Evolutionary conservation across 1,140 invertebrate genomes (phyloP).

Genomic region (Galleria mellonella): DNA sequence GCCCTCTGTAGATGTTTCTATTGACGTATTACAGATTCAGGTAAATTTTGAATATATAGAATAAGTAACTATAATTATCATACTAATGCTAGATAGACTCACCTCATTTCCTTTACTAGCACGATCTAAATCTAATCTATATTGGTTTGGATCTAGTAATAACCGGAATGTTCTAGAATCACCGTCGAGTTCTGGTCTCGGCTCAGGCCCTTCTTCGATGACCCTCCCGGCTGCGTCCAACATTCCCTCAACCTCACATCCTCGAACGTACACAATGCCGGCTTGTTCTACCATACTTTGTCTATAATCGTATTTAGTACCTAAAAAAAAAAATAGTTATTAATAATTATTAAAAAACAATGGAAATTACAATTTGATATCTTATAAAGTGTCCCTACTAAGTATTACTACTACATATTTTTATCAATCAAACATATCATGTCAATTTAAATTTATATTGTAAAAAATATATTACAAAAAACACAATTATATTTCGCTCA

Average conservation of each 20-base stretch:
- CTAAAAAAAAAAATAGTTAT: constrained; percentile 47
- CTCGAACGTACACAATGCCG: constrained; percentile 92
- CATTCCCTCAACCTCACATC: constrained; percentile 99
- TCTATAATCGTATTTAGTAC: constrained; percentile 87
- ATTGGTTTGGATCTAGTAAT: constrained; percentile 97
- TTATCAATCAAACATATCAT: too few relatives aligned
- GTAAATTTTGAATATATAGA: too few relatives aligned
- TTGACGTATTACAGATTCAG: neutral
- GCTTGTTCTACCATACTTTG: constrained; percentile 92
- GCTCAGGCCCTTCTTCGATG: constrained; percentile 97
- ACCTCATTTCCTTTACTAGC: constrained; percentile 83
- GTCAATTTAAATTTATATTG: too few relatives aligned
- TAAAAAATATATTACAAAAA: too few relatives aligned
- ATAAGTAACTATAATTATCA: too few relatives aligned
- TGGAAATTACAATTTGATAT: too few relatives aligned
- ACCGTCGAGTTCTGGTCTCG: constrained; percentile 88
- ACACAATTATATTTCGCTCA: too few relatives aligned
- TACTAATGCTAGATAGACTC: neutral
- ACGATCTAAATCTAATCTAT: constrained; percentile 93
- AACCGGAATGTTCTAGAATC: constrained; percentile 95
- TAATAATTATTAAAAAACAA: too few relatives aligned
- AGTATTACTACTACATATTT: too few relatives aligned
- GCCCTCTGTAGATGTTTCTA: too few relatives aligned
- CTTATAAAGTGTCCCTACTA: too few relatives aligned
- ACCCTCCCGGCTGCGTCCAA: constrained; percentile 96